Conservation (phyloP, 2,888 invertebrate genomes). For the Tetramorium bicarinatum region DNA sequence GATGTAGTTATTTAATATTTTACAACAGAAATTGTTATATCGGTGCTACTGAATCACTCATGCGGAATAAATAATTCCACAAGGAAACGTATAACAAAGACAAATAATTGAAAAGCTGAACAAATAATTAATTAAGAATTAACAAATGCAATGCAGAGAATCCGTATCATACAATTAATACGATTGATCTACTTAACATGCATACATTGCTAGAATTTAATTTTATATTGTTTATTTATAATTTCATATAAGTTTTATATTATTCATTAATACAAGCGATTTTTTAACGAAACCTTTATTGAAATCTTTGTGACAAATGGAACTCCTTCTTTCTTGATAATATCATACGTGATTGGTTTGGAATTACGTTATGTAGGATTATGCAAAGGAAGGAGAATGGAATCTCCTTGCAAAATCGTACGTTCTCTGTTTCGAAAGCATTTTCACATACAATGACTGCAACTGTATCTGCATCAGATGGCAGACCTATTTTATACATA, state of each 20-base stretch:
- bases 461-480: neutral
- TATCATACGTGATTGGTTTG: neutral
- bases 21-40: neutral
- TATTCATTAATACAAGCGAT: neutral
- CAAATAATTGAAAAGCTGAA: constrained; percentile 13
- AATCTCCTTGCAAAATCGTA: constrained; percentile 7
- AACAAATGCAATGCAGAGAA: neutral
- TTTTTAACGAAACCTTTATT: neutral
- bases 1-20: neutral
- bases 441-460: neutral
- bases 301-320: constrained; percentile 17
- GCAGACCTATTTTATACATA: neutral
- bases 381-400: neutral
- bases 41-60: neutral
- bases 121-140: neutral
- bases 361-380: neutral
- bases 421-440: constrained; percentile 9
- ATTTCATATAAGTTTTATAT: neutral
- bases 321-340: neutral
- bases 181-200: neutral
- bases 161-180: neutral
- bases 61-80: neutral
- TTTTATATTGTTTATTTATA: neutral
- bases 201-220: neutral
- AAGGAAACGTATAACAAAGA: constrained; percentile 12